Percentiles rank a stretch among this genome's conserved stretches.
phyloP scores from a whole-genome alignment of 2,888 invertebrate genomes.

The Allophyes oxyacanthae region DNA sequence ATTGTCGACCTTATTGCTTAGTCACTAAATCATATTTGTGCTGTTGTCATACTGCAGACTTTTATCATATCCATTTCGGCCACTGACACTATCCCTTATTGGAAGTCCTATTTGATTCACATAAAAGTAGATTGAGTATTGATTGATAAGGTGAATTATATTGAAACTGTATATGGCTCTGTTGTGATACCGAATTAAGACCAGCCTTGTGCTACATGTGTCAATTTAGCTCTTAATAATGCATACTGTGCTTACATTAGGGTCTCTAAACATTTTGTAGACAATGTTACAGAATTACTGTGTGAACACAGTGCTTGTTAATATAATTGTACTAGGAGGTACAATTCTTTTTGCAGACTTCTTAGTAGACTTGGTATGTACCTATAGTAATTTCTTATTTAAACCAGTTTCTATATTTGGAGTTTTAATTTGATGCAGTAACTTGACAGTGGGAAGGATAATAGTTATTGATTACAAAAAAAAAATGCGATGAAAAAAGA shows the following conservation, averaged over 20 bases:
- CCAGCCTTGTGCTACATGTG: conserved; percentile 20
- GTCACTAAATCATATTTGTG: conserved; percentile 26
- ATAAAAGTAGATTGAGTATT: conserved; percentile 22
- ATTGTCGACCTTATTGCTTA: conserved; percentile 47
- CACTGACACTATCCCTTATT: conserved; percentile 16
- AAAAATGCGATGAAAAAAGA: too few relatives aligned
- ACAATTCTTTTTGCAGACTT: not conserved
- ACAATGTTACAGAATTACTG: too few relatives aligned
- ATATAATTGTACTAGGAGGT: not conserved
- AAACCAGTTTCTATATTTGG: too few relatives aligned
- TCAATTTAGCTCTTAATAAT: conserved; percentile 10
- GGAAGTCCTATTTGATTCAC: conserved; percentile 40
- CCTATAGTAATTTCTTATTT: too few relatives aligned
- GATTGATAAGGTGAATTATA: conserved; percentile 18
- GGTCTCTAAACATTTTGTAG: not conserved
- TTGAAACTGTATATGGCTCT: conserved; percentile 10
- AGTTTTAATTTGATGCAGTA: too few relatives aligned
- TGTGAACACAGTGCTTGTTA: not conserved
- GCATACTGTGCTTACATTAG: not conserved
- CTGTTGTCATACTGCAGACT: conserved; percentile 15
- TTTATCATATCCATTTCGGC: conserved; percentile 13
- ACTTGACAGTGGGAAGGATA: too few relatives aligned
- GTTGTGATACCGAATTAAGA: conserved; percentile 17
- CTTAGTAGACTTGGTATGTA: too few relatives aligned
- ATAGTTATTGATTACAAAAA: too few relatives aligned